A percentile compares a stretch with the other conserved stretches of the same genome.
Conservation (phyloP, 2,888 invertebrate genomes). For the Coleophora deauratella region DNA sequence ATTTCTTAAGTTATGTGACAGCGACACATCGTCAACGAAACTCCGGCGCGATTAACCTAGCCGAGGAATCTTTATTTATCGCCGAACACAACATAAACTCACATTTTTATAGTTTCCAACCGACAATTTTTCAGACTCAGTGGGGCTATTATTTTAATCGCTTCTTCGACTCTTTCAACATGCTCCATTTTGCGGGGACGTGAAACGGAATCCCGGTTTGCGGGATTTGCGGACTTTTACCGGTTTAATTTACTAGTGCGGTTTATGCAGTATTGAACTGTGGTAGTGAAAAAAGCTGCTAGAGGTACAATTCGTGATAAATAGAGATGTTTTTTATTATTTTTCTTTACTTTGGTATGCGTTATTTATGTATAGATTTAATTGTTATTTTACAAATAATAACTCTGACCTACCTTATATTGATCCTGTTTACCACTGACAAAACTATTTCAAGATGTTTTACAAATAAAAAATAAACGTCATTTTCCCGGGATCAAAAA, state of each 20-base stretch:
- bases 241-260: background rate
- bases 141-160: conserved; percentile 36
- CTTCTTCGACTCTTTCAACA: conserved; percentile 28
- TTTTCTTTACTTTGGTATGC: too few species aligned
- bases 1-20: conserved; percentile 57
- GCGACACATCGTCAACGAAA: conserved; percentile 46
- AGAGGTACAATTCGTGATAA: background rate
- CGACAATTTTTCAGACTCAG: conserved; percentile 38
- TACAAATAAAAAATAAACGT: too few species aligned
- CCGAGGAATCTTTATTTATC: conserved; percentile 17
- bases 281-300: too few species aligned
- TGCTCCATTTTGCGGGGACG: conserved; percentile 22
- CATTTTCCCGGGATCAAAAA: too few species aligned
- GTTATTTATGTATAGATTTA: too few species aligned
- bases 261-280: too few species aligned
- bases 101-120: conserved; percentile 35
- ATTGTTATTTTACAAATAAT: too few species aligned
- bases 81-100: conserved; percentile 24
- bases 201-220: background rate
- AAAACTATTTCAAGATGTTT: too few species aligned
- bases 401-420: too few species aligned
- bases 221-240: background rate
- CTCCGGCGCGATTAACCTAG: conserved; percentile 32
- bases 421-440: too few species aligned
- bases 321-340: too few species aligned